phyloP scores from a whole-genome alignment of 2,797 vertebrate species.

The Sylvia borin region DNA sequence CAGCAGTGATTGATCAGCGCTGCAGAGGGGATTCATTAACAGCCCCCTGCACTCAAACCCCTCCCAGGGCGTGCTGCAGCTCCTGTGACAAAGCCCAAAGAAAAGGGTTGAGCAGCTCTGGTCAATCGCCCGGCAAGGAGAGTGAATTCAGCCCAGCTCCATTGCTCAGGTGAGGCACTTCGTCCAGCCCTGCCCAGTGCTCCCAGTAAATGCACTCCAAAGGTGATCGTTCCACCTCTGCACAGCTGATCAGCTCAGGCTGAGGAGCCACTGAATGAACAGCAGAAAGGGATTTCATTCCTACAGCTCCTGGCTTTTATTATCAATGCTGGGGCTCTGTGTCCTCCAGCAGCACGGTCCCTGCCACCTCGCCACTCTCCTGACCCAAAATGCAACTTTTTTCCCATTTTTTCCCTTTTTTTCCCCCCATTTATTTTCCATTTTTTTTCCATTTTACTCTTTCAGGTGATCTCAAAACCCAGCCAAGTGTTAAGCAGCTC shows the following conservation, averaged over 20 bases:
- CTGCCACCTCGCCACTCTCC: neutral
- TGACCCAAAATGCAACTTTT: conserved; percentile 15
- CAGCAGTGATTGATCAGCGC: neutral
- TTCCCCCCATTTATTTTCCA: no score
- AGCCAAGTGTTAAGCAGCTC: neutral
- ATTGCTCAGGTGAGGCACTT: neutral
- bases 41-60: neutral
- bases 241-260: no score
- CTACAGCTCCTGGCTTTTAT: neutral
- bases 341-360: neutral
- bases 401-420: neutral
- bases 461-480: neutral
- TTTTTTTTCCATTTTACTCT: neutral
- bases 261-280: fast-evolving
- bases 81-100: neutral
- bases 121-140: neutral
- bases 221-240: fast-evolving
- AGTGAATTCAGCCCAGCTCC: neutral
- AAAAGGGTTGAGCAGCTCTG: neutral
- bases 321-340: neutral
- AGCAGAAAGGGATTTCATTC: neutral
- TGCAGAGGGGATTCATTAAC: neutral
- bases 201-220: neutral
- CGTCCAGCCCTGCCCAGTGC: neutral
- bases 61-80: neutral